Evolutionary conservation across 1,140 invertebrate genomes (phyloP), one percentile per base, ranked within the genome.

Genomic region (Drosophila funebris): DNA sequence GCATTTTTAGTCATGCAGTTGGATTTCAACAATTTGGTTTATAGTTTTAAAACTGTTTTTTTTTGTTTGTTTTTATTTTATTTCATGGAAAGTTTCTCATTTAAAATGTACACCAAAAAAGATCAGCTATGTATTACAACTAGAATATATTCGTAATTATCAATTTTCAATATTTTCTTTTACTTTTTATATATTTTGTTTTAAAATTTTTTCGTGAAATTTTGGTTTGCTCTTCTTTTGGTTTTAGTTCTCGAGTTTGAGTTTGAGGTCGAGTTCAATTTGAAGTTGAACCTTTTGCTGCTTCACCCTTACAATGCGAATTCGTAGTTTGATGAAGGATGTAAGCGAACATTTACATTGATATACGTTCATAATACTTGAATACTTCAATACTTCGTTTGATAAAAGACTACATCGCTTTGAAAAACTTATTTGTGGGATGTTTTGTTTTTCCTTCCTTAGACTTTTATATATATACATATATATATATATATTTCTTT

Each of bases 81-180:
- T 77, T 69, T 61, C 73, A 68, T 66, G 72, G 60, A 84, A 73
- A 76, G 63, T 76, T 39, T 18, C 60, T 64, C 61, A 56, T 69
- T 85, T 76, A 84, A 84, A 85, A 85, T 78, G 60, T 80, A 85
- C 81, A 84, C 80, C 80, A 84, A 84, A 85, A 74, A 84, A n/a
- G n/a, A 79, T 70, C 76, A 72, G 73, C 76, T 79, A 84, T 79
- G 68, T 57, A 76, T 72, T 79, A 84, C 73, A 69, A 73, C 81
- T 84, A 84, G 61, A 62, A 76, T 60, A 63, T 78, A 71, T 48
- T 57, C 41, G 54, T 76, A 60, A 53, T 53, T 66, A 57, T 77
- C 46, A 64, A 66, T 81, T 53, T 68, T 18, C 58, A 50, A 60
- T 48, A 69, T 63, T 62, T 53, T 18, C 27, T 11, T 61, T 22